Base-by-base conservation (phyloP, 2,888 invertebrate species). In the Periphyllus acericola region DNA sequence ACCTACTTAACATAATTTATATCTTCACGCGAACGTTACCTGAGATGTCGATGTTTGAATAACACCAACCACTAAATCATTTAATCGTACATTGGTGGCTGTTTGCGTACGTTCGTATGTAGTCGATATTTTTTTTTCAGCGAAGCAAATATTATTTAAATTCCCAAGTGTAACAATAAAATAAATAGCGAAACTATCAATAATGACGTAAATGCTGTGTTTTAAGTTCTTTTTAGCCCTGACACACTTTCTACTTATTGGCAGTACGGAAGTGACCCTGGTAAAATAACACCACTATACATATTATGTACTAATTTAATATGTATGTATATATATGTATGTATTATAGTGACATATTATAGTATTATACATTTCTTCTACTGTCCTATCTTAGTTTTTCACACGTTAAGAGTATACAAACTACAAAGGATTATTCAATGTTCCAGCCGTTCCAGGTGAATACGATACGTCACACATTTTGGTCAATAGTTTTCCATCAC, bases 181-280 rank as follows among this genome's bases (percentile, higher is more conserved):
- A 40, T 72, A 72, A 78, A 68, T 72, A 80, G 19, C 3, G 36
- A 80, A 79, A 86, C 36, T 29, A 86, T 72, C 52, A 55, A 52
- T 72, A 79, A 79, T 80, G 29, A 80, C 80, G 55, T 86, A 72
- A 86, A 86, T 84, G 19, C 36, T 36, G 19, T 78, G 52, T 86
- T 79, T 80, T 72, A 55, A 80, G 86, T 71, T 84, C 32, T 78
- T 85, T 55, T 72, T 72, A 79, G 52, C 86, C 86, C 86, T 86
- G 86, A 86, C 86, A 86, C 72, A 74, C 80, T 86, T 86, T 86
- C 79, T 80, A 74, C 36, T 72, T 29, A 72, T 80, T 86, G 72
- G 36, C 36, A 6, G 72, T 19, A 14, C 78, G 55, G 68, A 86
- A 86, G 80, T 72, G 55, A 72, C 79, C 79, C 55, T 80, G 36